Conservation (phyloP, 2,113 vertebrate genomes). For the Xiphophorus hellerii region DNA sequence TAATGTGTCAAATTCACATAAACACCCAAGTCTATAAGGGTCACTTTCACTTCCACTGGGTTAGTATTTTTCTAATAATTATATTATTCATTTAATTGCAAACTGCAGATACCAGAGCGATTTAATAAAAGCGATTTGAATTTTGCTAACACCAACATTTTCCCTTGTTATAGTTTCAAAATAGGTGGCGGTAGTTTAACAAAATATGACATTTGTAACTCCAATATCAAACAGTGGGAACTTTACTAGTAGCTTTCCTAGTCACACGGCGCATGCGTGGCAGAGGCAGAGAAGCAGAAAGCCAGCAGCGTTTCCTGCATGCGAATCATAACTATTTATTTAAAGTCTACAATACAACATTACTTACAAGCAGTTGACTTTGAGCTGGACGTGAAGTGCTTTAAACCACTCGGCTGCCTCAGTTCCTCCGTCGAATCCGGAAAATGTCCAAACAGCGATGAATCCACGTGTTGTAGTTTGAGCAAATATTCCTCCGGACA, state of each 20-base stretch:
- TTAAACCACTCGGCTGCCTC: fast-evolving
- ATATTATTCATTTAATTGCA: not conserved
- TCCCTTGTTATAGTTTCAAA: not conserved
- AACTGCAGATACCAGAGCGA: no score
- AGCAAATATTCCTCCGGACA: not conserved
- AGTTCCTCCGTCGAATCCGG: not conserved
- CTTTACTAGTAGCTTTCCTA: no score
- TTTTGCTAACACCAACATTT: not conserved
- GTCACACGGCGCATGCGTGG: not conserved
- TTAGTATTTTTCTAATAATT: no score
- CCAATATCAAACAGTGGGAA: not conserved
- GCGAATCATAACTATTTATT: not conserved
- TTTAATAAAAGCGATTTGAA: no score
- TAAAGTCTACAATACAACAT: not conserved
- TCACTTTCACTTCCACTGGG: no score
- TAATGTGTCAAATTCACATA: not conserved
- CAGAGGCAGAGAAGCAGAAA: not conserved
- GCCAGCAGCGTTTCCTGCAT: not conserved
- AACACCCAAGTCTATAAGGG: not conserved
- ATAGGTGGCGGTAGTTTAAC: not conserved
- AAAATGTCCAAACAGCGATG: not conserved
- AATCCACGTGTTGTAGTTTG: slow-evolving; percentile 47
- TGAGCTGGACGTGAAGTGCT: not conserved
- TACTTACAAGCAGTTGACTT: fast-evolving
- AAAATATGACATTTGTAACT: no score